These are phyloP conservation scores for Seladonia tumulorum DNA, from an alignment of 2,888 invertebrate genomes.

Conservation along the genomic window DNA sequence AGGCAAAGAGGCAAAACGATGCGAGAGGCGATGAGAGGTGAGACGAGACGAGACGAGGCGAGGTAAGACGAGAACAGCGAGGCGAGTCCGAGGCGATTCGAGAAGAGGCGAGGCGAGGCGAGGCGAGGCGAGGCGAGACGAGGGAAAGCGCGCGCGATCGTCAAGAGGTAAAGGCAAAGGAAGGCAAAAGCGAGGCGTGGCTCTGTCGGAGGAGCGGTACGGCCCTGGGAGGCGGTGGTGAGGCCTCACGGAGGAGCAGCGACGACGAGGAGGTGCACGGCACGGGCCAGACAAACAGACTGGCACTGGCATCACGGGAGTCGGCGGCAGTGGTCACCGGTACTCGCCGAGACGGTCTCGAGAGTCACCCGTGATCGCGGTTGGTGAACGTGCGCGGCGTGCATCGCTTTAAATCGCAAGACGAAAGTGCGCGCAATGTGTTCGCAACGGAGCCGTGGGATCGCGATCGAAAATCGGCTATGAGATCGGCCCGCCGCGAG, in stretches of 20 bases:
- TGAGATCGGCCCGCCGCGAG: neutral
- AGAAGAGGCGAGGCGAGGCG: conserved; percentile 14
- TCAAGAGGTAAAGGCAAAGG: conserved; percentile 36
- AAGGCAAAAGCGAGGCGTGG: conserved; percentile 59
- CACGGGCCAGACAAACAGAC: conserved; percentile 81
- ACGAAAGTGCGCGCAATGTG: conserved; percentile 51
- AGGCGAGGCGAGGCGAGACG: conserved; percentile 30
- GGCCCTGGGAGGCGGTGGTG: conserved; percentile 81
- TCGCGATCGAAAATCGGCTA: neutral
- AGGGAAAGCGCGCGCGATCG: conserved; percentile 15
- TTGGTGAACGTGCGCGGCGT: conserved; percentile 59
- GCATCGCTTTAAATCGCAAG: conserved; percentile 38
- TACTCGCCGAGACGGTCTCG: conserved; percentile 61
- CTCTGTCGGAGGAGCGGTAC: conserved; percentile 69
- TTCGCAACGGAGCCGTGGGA: neutral
- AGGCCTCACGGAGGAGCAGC: conserved; percentile 76
- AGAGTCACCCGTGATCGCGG: conserved; percentile 48
- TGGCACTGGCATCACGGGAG: conserved; percentile 79
- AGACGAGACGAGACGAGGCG: conserved; percentile 40
- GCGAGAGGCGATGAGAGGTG: conserved; percentile 15
- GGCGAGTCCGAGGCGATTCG: neutral
- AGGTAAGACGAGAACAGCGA: conserved; percentile 16
- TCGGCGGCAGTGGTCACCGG: conserved; percentile 77
- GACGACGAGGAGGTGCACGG: conserved; percentile 72
- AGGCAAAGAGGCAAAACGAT: conserved; percentile 19